Evolutionary conservation across 1,140 invertebrate genomes (phyloP), one percentile per base, ranked within the genome.

Genomic region (Pseudobourletiella spinata): DNA sequence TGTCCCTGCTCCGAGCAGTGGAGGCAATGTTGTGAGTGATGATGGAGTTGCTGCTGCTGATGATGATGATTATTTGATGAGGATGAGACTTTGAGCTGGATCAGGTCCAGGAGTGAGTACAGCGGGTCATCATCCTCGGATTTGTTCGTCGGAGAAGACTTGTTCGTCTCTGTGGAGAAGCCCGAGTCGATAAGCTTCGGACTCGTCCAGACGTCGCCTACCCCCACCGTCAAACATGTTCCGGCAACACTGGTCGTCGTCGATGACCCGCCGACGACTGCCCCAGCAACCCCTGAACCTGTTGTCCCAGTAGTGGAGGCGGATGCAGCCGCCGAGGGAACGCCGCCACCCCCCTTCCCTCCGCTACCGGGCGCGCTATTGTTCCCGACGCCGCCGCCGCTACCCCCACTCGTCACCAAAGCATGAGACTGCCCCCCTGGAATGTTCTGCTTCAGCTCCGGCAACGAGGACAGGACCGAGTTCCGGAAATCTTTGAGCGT

Each of bases 71-170:
- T 54, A 11, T 15, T 15, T 6, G 65, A 2, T 4, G 57, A 6
- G n/a, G 39, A 59, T 15, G 59, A 35, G 24, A 70, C 65, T 65
- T 67, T 70, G 26, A 55, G 50, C 42, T 70, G 62, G 28, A 70
- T 66, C 28, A 67, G 57, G 43, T 66, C 63, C 18, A 70, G 63
- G 22, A 70, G 61, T 2, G 65, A 67, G 57, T 70, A 70, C 8
- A 70, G 58, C n/a, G 66, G 66, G 59, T 67, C 65, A 25, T 70
- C 68, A 48, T 69, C 67, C 26, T 66, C 42, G 32, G 54, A 62
- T 63, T 63, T 26, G 25, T 61, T 57, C 3, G 32, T 57, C 2
- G 56, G 32, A 22, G 42, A 42, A 22, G 60, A 63, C 58, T 68
- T 64, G 18, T 62, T 63, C 29, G 64, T 66, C 39, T 65, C 64